These are phyloP conservation scores for Unio pictorum DNA, from an alignment of 2,888 invertebrate species.

Conservation along the genomic window DNA sequence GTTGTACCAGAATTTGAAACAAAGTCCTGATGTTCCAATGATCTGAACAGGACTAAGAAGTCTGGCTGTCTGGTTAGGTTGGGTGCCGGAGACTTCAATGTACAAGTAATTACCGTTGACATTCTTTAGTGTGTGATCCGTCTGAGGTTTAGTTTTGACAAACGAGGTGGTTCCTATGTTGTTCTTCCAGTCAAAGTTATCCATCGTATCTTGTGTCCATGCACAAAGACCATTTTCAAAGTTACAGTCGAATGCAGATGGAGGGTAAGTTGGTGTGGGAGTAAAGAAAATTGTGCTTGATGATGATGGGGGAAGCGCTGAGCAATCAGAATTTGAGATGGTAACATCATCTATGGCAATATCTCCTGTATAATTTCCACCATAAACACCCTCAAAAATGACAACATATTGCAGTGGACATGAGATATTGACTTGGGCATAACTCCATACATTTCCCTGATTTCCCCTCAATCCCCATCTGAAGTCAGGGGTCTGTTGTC, in stretches of 20 bases:
- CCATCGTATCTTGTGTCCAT: slow-evolving; percentile 60
- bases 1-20: slow-evolving; percentile 68
- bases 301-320: slow-evolving; percentile 13
- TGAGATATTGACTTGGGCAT: slow-evolving; percentile 29
- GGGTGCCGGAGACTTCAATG: slow-evolving; percentile 46
- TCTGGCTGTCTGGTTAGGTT: slow-evolving; percentile 49
- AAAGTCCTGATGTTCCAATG: slow-evolving; percentile 44
- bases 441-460: slow-evolving; percentile 60
- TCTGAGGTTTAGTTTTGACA: slow-evolving; percentile 56
- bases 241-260: slow-evolving; percentile 53
- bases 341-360: slow-evolving; percentile 67
- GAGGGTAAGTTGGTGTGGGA: slow-evolving; percentile 44
- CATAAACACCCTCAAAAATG: slow-evolving; percentile 63
- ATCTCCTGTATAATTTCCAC: slow-evolving; percentile 58
- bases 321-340: slow-evolving; percentile 34
- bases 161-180: slow-evolving; percentile 45
- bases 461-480: slow-evolving; percentile 44
- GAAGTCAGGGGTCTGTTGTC: slow-evolving; percentile 10
- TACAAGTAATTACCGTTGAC: slow-evolving; percentile 54
- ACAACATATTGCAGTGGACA: slow-evolving; percentile 32
- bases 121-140: slow-evolving; percentile 64
- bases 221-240: slow-evolving; percentile 62
- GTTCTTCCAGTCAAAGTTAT: slow-evolving; percentile 62
- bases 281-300: slow-evolving; percentile 20
- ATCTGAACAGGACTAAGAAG: slow-evolving; percentile 43